Evolutionary conservation across 1,140 invertebrate genomes (phyloP), one percentile per base, ranked within the genome.

Genomic region (Caenorhabditis tropicalis): DNA sequence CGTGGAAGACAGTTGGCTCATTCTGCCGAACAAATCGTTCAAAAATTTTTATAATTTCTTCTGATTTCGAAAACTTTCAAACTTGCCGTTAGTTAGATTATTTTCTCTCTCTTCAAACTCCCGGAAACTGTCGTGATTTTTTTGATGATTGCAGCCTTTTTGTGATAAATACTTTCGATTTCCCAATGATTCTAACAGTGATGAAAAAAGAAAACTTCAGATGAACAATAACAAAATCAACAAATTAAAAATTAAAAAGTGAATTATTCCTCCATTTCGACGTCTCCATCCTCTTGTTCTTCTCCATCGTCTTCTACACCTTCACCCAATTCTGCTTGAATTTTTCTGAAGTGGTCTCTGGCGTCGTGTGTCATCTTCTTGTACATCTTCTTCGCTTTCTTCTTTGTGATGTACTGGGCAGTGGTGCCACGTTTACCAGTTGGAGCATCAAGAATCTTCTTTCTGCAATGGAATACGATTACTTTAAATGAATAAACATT

Each of bases 351-450:
- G 24, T 74, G 43, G 36, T 74, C 65, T 4, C 65, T 1, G 0
- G 65, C 65, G 6, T 74, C 65, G 36, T 74, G 65, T 43, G 65
- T 74, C 65, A 74, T 74, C 36, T 74, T 74, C n/a, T 74, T 74
- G 65, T 74, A 74, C 65, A 74, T 74, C 65, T 74, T 74, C 36
- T 74, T 74, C 19, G 65, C 65, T 36, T 74, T 74, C 36, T 74
- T 74, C n/a, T 74, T 74, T 43, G 65, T 74, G 36, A 74, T 46
- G 65, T 12, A 74, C n/a, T 74, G 65, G 19, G 65, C 36, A 21
- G 36, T 46, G 19, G 65, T 74, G 65, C 65, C 65, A 43, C 65
- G 65, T 43, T 74, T 74, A 0, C 65, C 65, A 0, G 65, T 21
- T 43, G 65, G 65, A 21, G 65, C 65, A 12, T 74, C 65, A 19